Evolutionary conservation across 37 sponge, comb jelly and placozoan genomes (phyloP).

Genomic region (Cladorhizidae sp.): DNA sequence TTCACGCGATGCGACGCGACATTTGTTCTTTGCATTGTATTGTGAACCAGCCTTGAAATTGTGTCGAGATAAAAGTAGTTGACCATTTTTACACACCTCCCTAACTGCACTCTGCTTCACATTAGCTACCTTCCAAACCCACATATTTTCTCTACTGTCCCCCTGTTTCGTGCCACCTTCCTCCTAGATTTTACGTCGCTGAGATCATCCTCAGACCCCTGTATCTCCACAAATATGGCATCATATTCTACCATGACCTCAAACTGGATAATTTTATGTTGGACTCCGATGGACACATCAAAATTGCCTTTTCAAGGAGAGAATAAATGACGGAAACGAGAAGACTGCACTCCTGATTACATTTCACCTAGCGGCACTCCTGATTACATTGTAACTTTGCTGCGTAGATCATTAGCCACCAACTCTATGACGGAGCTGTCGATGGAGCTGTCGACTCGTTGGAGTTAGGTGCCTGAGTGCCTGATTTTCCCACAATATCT

Average conservation of each 20-base stretch:
- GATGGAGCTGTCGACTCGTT: too few species aligned
- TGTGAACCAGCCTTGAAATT: too few species aligned
- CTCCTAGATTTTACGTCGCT: slow-evolving; percentile 87
- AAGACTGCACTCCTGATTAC: slow-evolving; percentile 97
- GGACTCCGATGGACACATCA: slow-evolving; percentile 93
- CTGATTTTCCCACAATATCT: too few species aligned
- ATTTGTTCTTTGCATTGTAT: too few species aligned
- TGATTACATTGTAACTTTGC: neutral
- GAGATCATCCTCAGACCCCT: slow-evolving; percentile 87
- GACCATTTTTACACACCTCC: too few species aligned
- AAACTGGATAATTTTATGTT: slow-evolving; percentile 97
- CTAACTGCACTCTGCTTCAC: too few species aligned
- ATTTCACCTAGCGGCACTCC: slow-evolving; percentile 95
- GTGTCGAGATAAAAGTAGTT: too few species aligned
- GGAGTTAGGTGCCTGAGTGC: too few species aligned
- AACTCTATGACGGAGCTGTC: slow-evolving; percentile 89
- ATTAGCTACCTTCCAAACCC: too few species aligned
- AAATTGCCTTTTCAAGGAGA: slow-evolving; percentile 96
- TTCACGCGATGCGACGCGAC: too few species aligned
- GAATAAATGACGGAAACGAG: slow-evolving; percentile 69
- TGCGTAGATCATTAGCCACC: slow-evolving; percentile 84
- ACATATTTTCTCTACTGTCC: slow-evolving; percentile 3
- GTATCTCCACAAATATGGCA: slow-evolving; percentile 79
- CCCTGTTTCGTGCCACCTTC: neutral
- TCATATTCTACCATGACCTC: slow-evolving; percentile 93